phyloP scores from a whole-genome alignment of 2,113 vertebrate species.

The Morone saxatilis region DNA sequence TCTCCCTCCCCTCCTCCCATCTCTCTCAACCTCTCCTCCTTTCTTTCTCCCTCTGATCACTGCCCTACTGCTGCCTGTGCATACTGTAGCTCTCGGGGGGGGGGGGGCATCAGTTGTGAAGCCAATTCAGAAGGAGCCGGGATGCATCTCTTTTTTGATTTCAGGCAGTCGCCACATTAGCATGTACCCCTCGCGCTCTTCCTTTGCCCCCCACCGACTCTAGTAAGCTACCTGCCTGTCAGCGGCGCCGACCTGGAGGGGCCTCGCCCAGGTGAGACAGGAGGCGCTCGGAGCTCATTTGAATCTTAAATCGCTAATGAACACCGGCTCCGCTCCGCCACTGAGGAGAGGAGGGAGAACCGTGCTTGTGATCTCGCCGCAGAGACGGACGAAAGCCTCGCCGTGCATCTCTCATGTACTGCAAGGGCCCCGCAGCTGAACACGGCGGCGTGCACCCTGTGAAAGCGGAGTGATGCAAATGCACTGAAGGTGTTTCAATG shows the following conservation, averaged over 20 bases:
- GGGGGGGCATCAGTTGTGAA: constrained; percentile 34
- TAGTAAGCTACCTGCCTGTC: constrained; percentile 64
- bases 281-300: constrained; percentile 42
- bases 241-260: constrained; percentile 30
- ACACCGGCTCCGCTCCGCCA: constrained; percentile 3
- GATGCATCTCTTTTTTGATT: constrained; percentile 77
- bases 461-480: constrained; percentile 17
- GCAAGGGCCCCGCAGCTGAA: constrained; percentile 10
- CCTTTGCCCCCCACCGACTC: constrained; percentile 2
- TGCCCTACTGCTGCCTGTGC: constrained; percentile 46
- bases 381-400: constrained; percentile 45
- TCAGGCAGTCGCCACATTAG: constrained; percentile 65
- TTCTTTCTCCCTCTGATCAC: constrained; percentile 61
- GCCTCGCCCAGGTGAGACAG: constrained; percentile 65
- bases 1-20: constrained; percentile 33
- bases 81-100: constrained; percentile 47
- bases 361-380: constrained; percentile 45
- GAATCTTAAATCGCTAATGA: constrained; percentile 70
- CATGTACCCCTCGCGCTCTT: constrained; percentile 63
- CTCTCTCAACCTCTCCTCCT: constrained; percentile 13
- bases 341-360: constrained; percentile 39
- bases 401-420: constrained; percentile 50
- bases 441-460: background rate
- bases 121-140: constrained; percentile 47
- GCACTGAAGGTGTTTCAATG: constrained; percentile 35